These are phyloP conservation scores for Anas platyrhynchos DNA, from an alignment of 2,113 vertebrate species.

Conservation along the genomic window DNA sequence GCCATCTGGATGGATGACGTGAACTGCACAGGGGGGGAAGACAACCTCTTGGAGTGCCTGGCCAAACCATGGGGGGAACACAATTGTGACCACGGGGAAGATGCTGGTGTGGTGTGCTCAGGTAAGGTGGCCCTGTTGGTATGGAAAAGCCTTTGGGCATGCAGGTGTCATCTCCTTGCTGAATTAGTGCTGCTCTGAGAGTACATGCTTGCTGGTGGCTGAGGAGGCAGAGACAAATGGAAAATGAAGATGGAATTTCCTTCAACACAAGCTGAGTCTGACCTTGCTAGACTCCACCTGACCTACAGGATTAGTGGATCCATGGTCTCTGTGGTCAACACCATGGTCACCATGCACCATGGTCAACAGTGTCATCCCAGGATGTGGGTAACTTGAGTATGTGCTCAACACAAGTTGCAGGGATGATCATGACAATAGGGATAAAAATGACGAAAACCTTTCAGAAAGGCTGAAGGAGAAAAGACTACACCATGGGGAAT, in stretches of 20 bases:
- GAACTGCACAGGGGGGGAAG: conserved; percentile 14
- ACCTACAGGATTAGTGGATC: neutral
- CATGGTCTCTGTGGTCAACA: neutral
- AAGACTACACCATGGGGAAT: neutral
- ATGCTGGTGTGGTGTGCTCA: conserved; percentile 23
- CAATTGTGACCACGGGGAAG: conserved; percentile 3
- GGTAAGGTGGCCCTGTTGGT: neutral
- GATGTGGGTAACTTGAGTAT: neutral
- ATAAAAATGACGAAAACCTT: neutral
- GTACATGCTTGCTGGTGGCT: neutral
- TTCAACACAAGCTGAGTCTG: neutral
- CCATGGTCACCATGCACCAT: neutral
- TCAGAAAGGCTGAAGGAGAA: neutral
- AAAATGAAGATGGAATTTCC: neutral
- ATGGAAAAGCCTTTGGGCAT: neutral
- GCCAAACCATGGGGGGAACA: neutral
- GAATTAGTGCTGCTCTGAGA: neutral
- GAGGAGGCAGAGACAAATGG: neutral
- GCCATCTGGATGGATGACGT: neutral
- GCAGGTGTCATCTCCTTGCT: neutral
- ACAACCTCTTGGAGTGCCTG: neutral
- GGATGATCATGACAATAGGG: neutral
- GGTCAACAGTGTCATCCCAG: neutral
- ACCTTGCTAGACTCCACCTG: neutral
- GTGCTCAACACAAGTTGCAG: neutral